phyloP scores from a whole-genome alignment of 53 echinoderm and acorn worm species.

The Arbacia lixula region DNA sequence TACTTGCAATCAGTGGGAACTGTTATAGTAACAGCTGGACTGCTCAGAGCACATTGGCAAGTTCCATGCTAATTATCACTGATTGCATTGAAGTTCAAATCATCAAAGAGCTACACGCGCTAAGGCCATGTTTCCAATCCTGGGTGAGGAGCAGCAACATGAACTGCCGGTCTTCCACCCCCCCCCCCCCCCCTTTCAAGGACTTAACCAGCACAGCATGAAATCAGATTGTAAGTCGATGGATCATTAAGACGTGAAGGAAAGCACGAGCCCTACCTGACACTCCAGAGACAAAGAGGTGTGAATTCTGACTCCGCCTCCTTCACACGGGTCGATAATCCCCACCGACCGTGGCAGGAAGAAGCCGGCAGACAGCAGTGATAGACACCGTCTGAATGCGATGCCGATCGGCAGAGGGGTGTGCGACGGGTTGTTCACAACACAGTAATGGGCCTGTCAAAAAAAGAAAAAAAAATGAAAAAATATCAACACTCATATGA shows the following conservation, averaged over 20 bases:
- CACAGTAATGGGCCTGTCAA: conserved; percentile 88
- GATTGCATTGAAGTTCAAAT: too few relatives aligned
- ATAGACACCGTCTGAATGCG: conserved; percentile 93
- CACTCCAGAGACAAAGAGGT: conserved; percentile 86
- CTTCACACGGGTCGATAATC: conserved; percentile 94
- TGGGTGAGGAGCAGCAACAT: too few relatives aligned
- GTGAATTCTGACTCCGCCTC: conserved; percentile 84
- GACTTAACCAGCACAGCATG: not conserved
- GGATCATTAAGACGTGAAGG: too few relatives aligned
- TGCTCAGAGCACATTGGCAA: too few relatives aligned
- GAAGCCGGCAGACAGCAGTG: conserved; percentile 90
- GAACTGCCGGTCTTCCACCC: not conserved
- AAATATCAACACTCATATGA: too few relatives aligned
- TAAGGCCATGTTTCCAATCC: too few relatives aligned
- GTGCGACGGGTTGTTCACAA: conserved; percentile 90
- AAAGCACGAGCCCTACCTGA: conserved; percentile 69
- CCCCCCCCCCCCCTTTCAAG: not conserved
- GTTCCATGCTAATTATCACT: too few relatives aligned
- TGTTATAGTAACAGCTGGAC: too few relatives aligned
- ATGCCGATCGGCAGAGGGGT: conserved; percentile 87
- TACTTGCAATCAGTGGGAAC: too few relatives aligned
- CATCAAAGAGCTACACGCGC: too few relatives aligned
- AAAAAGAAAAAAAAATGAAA: not conserved
- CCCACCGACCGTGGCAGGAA: conserved; percentile 94
- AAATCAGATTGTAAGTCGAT: not conserved